These are phyloP conservation scores for Diglossa cyanea DNA, from an alignment of 2,797 vertebrate genomes.

Conservation along the genomic window DNA sequence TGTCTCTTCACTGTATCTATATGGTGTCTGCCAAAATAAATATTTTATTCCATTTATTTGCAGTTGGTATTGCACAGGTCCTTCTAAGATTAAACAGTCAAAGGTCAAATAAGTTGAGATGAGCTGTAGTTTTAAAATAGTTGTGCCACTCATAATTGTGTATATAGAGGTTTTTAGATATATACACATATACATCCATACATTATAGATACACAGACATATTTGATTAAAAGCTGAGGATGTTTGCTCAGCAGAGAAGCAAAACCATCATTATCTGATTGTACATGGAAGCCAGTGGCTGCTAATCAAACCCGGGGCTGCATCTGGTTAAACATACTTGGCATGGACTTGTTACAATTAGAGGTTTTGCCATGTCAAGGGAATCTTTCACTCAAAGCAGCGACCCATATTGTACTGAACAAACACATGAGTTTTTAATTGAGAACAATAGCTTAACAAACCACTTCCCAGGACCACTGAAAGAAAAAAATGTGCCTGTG, in stretches of 20 bases:
- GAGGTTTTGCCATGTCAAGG: conserved; percentile 83
- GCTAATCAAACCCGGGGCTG: conserved; percentile 77
- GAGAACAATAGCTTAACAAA: conserved; percentile 87
- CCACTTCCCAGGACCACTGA: conserved; percentile 83
- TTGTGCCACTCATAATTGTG: conserved; percentile 57
- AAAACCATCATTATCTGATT: conserved; percentile 82
- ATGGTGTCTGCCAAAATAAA: conserved; percentile 75
- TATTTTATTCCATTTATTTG: conserved; percentile 76
- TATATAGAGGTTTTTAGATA: conserved; percentile 59
- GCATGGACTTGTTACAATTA: conserved; percentile 78
- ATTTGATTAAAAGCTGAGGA: conserved; percentile 76
- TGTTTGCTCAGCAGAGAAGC: conserved; percentile 75
- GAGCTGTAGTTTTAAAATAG: conserved; percentile 70
- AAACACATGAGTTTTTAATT: conserved; percentile 88
- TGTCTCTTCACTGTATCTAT: conserved; percentile 68
- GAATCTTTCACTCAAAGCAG: conserved; percentile 84
- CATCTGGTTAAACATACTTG: conserved; percentile 81
- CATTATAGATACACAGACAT: conserved; percentile 7
- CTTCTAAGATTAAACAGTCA: conserved; percentile 70
- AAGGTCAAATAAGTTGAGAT: conserved; percentile 75
- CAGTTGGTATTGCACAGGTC: conserved; percentile 67
- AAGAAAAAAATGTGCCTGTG: conserved; percentile 81
- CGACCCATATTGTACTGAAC: conserved; percentile 83
- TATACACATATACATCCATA: not conserved
- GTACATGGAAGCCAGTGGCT: conserved; percentile 79